Evolutionary conservation across 2,888 invertebrate species (phyloP), one percentile per base, ranked within the genome.

Genomic region (Stratiomys singularior): DNA sequence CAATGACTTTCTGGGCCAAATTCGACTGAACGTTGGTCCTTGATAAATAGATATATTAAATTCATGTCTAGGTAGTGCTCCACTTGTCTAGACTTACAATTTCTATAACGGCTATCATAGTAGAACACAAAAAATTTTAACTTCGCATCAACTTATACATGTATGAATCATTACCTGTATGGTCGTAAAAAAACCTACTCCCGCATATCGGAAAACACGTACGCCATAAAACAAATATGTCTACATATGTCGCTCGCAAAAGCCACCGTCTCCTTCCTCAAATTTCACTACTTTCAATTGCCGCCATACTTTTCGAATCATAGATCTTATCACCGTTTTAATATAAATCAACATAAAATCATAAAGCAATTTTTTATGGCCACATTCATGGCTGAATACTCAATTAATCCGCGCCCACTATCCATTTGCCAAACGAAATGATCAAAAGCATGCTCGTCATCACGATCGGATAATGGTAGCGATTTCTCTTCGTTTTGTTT

Each of bases 331-430:
- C 64, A 30, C 28, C 30, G 64, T 28, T 64, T 28, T 30, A 30
- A 64, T 25, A 64, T 64, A 64, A 64, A 64, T 64, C 64, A 64
- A 28, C 64, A 28, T 15, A 28, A 64, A 64, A 64, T 21, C 23
- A 23, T 64, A 25, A 15, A 64, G 28, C 64, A 64, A 37, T 64
- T 64, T 64, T 60, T 64, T 64, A 64, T 30, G 15, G 64, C n/a
- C 64, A 15, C 1, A 52, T 18, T 3, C 15, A 18, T 52, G 7
- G 4, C 4, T 52, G 52, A 52, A 52, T 52, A 52, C 52, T n/a
- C 15, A 52, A 52, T 52, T 52, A 52, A 52, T 52, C 18, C 15
- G 15, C 18, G 15, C 15, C 15, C 52, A 13, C 15, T 4, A 52
- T 52, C 52, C 52, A 37, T 37, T 37, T 9, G 37, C 9, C 37